Evolutionary conservation across 2,888 invertebrate species (phyloP).

Genomic region (Apamea epomidion): DNA sequence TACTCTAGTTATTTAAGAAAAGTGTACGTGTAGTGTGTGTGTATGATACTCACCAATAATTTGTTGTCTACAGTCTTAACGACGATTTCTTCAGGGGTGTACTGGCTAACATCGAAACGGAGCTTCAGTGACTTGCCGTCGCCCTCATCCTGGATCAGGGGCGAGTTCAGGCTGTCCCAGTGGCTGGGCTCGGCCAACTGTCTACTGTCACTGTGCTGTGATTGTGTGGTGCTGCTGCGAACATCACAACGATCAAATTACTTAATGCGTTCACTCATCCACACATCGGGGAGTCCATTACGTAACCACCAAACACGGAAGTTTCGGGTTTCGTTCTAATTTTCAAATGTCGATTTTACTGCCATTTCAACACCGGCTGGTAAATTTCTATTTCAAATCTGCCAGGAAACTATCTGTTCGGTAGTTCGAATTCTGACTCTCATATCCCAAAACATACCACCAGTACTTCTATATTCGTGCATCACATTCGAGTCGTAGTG

Average conservation of each 20-base stretch:
- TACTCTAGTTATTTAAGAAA: background rate
- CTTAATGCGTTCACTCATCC: slow-evolving; percentile 33
- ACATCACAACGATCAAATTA: slow-evolving; percentile 69
- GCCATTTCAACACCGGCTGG: slow-evolving; percentile 27
- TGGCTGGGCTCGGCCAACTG: slow-evolving; percentile 91
- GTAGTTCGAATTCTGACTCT: slow-evolving; percentile 37
- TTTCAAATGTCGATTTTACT: slow-evolving; percentile 34
- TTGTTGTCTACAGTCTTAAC: slow-evolving; percentile 99
- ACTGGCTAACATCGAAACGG: slow-evolving; percentile 99
- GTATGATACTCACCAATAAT: slow-evolving; percentile 95
- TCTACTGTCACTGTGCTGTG: slow-evolving; percentile 91
- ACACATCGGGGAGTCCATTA: slow-evolving; percentile 39
- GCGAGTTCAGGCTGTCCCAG: slow-evolving; percentile 97
- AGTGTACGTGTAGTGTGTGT: too few relatives aligned
- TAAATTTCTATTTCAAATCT: slow-evolving; percentile 37
- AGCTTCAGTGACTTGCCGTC: slow-evolving; percentile 98
- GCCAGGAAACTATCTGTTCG: slow-evolving; percentile 38
- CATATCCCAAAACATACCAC: slow-evolving; percentile 24
- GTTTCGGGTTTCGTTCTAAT: slow-evolving; percentile 35
- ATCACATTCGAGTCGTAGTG: slow-evolving; percentile 23
- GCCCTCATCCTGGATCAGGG: slow-evolving; percentile 98
- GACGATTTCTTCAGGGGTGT: slow-evolving; percentile 99
- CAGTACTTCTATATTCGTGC: slow-evolving; percentile 42
- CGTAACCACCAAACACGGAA: slow-evolving; percentile 57
- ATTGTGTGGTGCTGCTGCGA: slow-evolving; percentile 92